phyloP scores from a whole-genome alignment of 2,113 vertebrate species.

The Enhydra lutris region DNA sequence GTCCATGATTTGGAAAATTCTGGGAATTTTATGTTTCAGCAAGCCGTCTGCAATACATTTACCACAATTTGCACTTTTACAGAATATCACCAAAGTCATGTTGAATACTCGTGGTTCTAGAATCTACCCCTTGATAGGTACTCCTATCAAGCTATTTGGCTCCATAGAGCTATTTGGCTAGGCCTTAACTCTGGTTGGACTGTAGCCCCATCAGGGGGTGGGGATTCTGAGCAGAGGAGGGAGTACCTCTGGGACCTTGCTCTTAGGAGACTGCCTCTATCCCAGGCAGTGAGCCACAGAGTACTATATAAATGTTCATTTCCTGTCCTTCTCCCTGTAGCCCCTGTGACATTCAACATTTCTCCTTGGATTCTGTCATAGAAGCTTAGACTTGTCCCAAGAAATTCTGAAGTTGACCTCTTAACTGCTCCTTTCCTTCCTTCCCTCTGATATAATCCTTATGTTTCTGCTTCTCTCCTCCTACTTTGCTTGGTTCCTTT shows the following conservation, averaged over 20 bases:
- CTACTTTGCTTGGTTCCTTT: background rate
- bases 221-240: background rate
- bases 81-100: background rate
- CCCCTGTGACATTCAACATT: background rate
- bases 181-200: background rate
- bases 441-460: background rate
- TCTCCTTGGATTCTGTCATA: too few relatives aligned
- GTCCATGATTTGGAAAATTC: background rate
- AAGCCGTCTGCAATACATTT: background rate
- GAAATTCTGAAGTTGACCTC: conserved; percentile 12
- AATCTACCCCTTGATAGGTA: background rate
- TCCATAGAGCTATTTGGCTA: background rate
- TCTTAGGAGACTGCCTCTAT: background rate
- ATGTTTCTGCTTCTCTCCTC: background rate
- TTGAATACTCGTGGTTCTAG: background rate
- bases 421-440: background rate
- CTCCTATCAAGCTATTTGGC: background rate
- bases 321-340: background rate
- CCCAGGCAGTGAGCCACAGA: background rate
- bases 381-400: background rate
- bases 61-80: background rate
- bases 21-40: background rate
- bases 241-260: background rate
- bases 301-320: background rate
- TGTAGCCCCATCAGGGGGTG: background rate